A percentile compares a stretch with the other conserved stretches of the same genome.
Conservation (phyloP, 2,797 vertebrate species). For the Myioborus miniatus region DNA sequence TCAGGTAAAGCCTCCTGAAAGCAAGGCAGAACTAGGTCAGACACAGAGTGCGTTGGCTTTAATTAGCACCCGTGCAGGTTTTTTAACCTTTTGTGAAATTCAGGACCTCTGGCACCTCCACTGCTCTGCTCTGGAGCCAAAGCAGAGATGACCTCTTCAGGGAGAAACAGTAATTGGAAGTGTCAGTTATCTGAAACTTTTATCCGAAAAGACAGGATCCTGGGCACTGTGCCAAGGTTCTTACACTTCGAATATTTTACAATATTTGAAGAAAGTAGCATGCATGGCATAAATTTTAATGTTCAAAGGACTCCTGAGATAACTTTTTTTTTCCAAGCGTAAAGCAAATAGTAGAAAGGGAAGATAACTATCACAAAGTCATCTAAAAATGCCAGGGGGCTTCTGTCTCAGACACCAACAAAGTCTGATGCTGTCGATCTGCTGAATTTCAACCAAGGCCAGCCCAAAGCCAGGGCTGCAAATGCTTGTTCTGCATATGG, state of each 20-base stretch:
- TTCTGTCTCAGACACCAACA: neutral
- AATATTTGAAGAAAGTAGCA: conserved; percentile 52
- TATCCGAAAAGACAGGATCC: conserved; percentile 57
- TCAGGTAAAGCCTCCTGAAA: conserved; percentile 35
- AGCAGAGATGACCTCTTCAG: conserved; percentile 56
- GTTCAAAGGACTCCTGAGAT: conserved; percentile 48
- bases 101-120: neutral
- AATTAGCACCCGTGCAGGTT: conserved; percentile 43
- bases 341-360: conserved; percentile 57
- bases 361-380: conserved; percentile 46
- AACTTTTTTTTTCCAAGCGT: neutral
- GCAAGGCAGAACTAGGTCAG: conserved; percentile 62
- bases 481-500: neutral
- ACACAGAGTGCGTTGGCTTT: neutral
- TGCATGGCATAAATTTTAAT: conserved; percentile 56
- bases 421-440: neutral
- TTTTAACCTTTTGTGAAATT: conserved; percentile 62
- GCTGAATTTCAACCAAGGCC: neutral
- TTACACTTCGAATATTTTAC: conserved; percentile 61
- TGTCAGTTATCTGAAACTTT: conserved; percentile 70
- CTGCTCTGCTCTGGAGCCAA: conserved; percentile 14
- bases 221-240: conserved; percentile 61
- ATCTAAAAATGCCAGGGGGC: neutral
- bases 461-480: neutral
- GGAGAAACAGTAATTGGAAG: conserved; percentile 73